Conservation (phyloP, 2,113 vertebrate species). For the Pelmatolapia mariae region DNA sequence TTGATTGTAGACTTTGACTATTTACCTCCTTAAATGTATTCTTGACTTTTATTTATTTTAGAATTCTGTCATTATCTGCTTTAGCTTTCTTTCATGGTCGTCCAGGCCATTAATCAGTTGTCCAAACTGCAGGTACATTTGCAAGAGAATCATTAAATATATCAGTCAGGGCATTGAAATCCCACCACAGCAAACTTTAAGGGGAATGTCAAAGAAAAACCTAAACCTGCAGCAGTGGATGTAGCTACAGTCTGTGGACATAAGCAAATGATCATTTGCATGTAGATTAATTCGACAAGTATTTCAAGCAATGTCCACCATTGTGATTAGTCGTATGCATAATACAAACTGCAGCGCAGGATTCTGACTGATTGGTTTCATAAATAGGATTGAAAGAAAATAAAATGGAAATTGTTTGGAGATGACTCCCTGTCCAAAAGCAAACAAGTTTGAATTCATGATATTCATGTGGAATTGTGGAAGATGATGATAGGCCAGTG, state of each 20-base stretch:
- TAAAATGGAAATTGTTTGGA: neutral
- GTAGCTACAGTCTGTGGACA: neutral
- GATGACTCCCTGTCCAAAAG: neutral
- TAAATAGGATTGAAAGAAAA: neutral
- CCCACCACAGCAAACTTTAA: neutral
- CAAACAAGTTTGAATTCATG: neutral
- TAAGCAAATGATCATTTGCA: neutral
- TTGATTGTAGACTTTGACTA: neutral
- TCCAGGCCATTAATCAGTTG: neutral
- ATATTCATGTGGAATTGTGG: neutral
- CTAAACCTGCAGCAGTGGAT: neutral
- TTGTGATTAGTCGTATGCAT: neutral
- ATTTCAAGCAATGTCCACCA: neutral
- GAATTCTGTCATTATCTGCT: neutral
- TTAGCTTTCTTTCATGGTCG: neutral
- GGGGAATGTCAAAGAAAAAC: neutral
- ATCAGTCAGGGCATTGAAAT: neutral
- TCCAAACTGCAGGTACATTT: neutral
- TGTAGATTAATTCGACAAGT: neutral
- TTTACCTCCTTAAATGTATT: neutral
- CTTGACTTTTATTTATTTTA: neutral
- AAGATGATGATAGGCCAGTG: neutral
- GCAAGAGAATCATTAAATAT: neutral
- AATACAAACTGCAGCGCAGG: neutral
- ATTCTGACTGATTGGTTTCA: neutral